Evolutionary conservation across 2,113 vertebrate species (phyloP).

Genomic region (Ophthalmolycus amberensis): DNA sequence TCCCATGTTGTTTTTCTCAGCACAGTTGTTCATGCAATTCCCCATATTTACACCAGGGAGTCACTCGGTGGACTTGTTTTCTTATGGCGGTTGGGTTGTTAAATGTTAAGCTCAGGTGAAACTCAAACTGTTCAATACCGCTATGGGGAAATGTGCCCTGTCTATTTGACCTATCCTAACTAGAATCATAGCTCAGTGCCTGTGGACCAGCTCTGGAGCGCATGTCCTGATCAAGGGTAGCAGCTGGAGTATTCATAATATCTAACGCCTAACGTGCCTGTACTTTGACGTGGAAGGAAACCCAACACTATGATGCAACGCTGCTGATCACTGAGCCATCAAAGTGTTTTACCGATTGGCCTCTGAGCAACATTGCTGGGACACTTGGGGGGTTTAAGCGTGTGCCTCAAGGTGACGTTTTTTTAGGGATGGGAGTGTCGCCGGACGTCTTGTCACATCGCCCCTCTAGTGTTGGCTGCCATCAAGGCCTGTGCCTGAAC

Average conservation of each 20-base stretch:
- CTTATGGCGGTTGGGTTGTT: not conserved
- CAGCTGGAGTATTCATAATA: not conserved
- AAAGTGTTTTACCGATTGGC: not conserved
- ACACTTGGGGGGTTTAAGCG: not conserved
- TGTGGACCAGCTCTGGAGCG: not conserved
- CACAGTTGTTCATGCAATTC: conserved; percentile 4
- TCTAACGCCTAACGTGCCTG: not conserved
- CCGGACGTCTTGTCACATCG: conserved; percentile 3
- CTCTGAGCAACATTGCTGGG: not conserved
- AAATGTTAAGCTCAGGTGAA: not conserved
- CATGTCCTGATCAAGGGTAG: not conserved
- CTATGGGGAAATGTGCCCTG: not conserved
- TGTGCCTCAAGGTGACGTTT: conserved; percentile 8
- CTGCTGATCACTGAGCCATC: not conserved
- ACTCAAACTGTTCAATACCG: not conserved
- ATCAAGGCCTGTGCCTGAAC: not conserved
- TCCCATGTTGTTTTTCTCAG: conserved; percentile 18
- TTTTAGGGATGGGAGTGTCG: not conserved
- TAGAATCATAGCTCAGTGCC: not conserved
- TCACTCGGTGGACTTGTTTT: not conserved
- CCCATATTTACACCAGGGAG: not conserved
- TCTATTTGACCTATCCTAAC: not conserved
- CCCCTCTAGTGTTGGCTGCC: not conserved
- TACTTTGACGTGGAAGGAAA: not conserved
- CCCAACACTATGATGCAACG: not conserved